Evolutionary conservation across 2,113 vertebrate species (phyloP), one percentile per base, ranked within the genome.

Genomic region (Leptosomus discolor): DNA sequence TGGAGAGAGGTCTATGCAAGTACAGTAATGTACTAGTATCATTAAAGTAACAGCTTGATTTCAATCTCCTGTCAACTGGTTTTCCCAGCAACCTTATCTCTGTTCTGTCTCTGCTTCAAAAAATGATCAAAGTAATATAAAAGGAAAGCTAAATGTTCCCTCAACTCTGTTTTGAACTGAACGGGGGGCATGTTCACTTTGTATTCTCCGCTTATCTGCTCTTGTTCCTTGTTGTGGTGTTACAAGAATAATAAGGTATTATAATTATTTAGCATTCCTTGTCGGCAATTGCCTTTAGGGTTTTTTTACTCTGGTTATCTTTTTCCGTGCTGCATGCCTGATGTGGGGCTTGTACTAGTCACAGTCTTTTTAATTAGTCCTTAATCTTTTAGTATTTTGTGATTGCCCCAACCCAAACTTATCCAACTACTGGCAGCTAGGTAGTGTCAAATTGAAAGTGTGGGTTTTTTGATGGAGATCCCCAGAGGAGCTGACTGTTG

Each of bases 121-220:
- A 97, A 92, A 90, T 90, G 45, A 94, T 97, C 88, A 86, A 96
- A 97, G 92, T 85, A 85, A 41, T 83, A 56, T 57, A 53, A 88
- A 92, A 90, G 24, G 39, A 88, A 92, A 85, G 79, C 45, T 92
- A 34, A 90, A 73, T 8, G 34, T 85, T 88, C 8, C 32, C 15
- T 92, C 17, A 45, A 14, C 50, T 85, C 63, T 10, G 30, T 88
- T 87, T 88, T 92, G 91, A 93, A 79, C 82, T 83, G 82, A 94
- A 93, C 11, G 5, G 61, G 70, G 64, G 75, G 57, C 53, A 86
- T 76, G 57, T 64, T 92, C 27, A 30, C 23, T 88, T 88, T 57
- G n/a, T 92, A 27, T 86, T 69, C 22, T 79, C 64, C 81, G 84
- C 67, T 92, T 96, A 92, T 94, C 96, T 94, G 53, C 34, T 92